Conservation (phyloP, 2,888 invertebrate species). For the Euphydryas editha region DNA sequence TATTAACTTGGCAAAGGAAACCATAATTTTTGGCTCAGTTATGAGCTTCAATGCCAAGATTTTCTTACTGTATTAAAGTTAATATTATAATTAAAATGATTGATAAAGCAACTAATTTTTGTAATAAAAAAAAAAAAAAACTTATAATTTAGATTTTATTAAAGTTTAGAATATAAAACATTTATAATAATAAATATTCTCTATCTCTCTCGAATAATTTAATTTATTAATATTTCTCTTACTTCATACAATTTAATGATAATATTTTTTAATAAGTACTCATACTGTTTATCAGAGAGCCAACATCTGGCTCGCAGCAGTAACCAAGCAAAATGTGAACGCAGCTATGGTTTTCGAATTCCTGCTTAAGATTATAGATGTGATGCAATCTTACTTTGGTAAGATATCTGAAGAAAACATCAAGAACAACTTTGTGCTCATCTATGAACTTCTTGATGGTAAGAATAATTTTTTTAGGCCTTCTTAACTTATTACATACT, state of each 20-base stretch:
- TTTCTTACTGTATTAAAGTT: conserved; percentile 18
- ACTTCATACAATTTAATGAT: background rate
- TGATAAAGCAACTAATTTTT: background rate
- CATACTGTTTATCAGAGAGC: conserved; percentile 86
- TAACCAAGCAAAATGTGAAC: conserved; percentile 99
- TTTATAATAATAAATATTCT: no score
- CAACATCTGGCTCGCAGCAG: conserved; percentile 99
- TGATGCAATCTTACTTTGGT: conserved; percentile 99
- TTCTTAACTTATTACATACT: background rate
- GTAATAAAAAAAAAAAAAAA: no score
- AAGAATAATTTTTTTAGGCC: conserved; percentile 49
- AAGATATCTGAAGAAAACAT: conserved; percentile 99
- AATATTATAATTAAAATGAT: conserved; percentile 6
- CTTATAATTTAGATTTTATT: no score
- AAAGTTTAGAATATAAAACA: no score
- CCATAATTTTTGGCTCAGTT: conserved; percentile 30
- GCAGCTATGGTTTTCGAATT: conserved; percentile 99
- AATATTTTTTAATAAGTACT: background rate
- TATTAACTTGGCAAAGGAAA: conserved; percentile 35
- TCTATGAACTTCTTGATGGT: conserved; percentile 99
- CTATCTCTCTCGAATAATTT: no score
- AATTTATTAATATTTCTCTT: background rate
- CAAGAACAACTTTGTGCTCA: conserved; percentile 99
- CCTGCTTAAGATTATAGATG: conserved; percentile 97
- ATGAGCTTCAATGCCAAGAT: conserved; percentile 33